phyloP scores from a whole-genome alignment of 1,140 invertebrate species.

The Vanessa atalanta region DNA sequence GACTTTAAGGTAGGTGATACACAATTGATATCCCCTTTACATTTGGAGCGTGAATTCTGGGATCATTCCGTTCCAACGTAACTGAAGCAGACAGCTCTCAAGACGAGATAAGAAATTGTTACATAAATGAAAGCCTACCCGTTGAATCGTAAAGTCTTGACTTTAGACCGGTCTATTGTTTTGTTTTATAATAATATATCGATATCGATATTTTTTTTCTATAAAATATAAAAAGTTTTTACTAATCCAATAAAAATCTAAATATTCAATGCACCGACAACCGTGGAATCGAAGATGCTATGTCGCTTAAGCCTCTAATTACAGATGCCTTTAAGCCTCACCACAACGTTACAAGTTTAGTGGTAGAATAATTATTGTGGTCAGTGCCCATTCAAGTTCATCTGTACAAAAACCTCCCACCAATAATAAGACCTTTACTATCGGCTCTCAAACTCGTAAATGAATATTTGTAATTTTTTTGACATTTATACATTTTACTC shows the following conservation, averaged over 20 bases:
- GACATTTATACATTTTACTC: too few species aligned
- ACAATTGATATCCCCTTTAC: slow-evolving; percentile 24
- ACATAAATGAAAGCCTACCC: slow-evolving; percentile 60
- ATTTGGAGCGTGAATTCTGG: slow-evolving; percentile 41
- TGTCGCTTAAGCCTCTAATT: too few species aligned
- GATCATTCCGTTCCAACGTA: slow-evolving; percentile 36
- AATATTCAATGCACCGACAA: background rate
- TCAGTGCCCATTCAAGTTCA: too few species aligned
- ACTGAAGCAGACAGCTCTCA: slow-evolving; percentile 45
- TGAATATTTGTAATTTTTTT: too few species aligned
- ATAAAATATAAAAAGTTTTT: background rate
- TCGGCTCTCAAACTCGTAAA: too few species aligned
- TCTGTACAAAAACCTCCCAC: too few species aligned
- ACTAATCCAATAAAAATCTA: background rate
- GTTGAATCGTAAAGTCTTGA: slow-evolving; percentile 33
- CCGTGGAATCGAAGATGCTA: too few species aligned
- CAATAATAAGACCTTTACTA: too few species aligned
- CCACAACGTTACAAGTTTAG: too few species aligned
- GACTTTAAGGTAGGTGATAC: slow-evolving; percentile 12
- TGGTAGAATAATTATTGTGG: too few species aligned
- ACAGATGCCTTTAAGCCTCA: too few species aligned
- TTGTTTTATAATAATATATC: background rate
- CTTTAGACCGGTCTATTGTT: slow-evolving; percentile 17
- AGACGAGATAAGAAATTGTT: slow-evolving; percentile 56
- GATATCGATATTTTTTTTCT: background rate